These are phyloP conservation scores for Calliphora vomitoria DNA, from an alignment of 2,888 invertebrate species.

Conservation along the genomic window DNA sequence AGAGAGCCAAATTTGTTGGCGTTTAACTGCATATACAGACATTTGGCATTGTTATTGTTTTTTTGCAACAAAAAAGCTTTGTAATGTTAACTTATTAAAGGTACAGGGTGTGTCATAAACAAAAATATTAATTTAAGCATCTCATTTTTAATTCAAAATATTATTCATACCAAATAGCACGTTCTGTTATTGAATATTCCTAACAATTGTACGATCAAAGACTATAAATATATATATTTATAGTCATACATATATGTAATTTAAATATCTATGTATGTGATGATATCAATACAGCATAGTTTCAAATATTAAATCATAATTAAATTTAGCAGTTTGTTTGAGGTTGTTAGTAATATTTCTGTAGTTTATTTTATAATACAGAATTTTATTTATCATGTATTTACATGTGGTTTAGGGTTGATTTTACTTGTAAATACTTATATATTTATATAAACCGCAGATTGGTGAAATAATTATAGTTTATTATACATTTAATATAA, in stretches of 20 bases:
- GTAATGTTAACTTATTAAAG: background rate
- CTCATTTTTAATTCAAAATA: no score
- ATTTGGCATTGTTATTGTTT: constrained; percentile 6
- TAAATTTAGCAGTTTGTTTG: background rate
- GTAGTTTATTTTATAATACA: background rate
- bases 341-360: no score
- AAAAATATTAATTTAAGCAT: background rate
- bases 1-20: background rate
- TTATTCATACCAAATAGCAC: background rate
- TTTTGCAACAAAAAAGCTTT: constrained; percentile 7
- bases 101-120: constrained; percentile 35
- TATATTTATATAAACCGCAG: constrained; percentile 14
- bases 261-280: no score
- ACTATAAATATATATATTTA: no score
- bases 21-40: background rate
- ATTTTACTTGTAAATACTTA: background rate
- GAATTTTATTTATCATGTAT: background rate
- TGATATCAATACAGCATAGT: background rate
- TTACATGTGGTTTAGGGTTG: constrained; percentile 2
- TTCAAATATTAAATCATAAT: constrained; percentile 9
- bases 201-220: no score
- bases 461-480: background rate
- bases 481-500: background rate
- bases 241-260: no score
- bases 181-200: no score